These are phyloP conservation scores for Tetragonula carbonaria DNA, from an alignment of 2,888 invertebrate species.

Conservation along the genomic window DNA sequence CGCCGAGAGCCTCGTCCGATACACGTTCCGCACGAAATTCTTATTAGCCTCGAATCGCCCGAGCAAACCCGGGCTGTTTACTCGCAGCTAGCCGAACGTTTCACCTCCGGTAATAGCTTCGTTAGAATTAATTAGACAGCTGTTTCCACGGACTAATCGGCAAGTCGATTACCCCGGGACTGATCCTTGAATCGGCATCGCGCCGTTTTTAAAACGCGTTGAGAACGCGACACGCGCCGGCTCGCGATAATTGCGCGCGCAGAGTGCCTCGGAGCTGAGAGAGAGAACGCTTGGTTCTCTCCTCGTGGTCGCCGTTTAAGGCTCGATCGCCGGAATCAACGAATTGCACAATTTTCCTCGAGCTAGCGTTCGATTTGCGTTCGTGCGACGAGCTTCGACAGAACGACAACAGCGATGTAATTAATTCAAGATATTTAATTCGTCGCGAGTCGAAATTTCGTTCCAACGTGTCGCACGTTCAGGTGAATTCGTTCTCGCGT, in stretches of 20 bases:
- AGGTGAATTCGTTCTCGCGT: constrained; percentile 23
- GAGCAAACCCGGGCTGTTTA: constrained; percentile 8
- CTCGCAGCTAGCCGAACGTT: constrained; percentile 7
- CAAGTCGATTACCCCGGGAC: constrained; percentile 21
- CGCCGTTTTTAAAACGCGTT: neutral
- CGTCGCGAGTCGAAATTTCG: neutral
- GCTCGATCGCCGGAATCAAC: constrained; percentile 35
- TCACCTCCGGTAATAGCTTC: constrained; percentile 41
- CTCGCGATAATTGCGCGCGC: constrained; percentile 36
- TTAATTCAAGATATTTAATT: constrained; percentile 69
- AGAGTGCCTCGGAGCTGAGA: constrained; percentile 16
- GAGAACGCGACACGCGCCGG: neutral
- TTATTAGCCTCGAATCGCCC: constrained; percentile 23
- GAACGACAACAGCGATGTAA: constrained; percentile 74
- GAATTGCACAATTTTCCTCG: constrained; percentile 55
- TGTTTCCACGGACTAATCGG: constrained; percentile 37
- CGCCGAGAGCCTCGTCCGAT: neutral
- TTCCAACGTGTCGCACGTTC: neutral
- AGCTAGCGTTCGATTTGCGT: constrained; percentile 24
- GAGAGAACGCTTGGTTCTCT: constrained; percentile 11
- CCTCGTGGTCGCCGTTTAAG: constrained; percentile 47
- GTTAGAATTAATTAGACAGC: constrained; percentile 61
- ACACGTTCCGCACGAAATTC: constrained; percentile 38
- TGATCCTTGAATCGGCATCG: neutral
- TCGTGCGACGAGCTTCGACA: constrained; percentile 66